phyloP scores from a whole-genome alignment of 2,113 vertebrate genomes.

The Pipra filicauda region DNA sequence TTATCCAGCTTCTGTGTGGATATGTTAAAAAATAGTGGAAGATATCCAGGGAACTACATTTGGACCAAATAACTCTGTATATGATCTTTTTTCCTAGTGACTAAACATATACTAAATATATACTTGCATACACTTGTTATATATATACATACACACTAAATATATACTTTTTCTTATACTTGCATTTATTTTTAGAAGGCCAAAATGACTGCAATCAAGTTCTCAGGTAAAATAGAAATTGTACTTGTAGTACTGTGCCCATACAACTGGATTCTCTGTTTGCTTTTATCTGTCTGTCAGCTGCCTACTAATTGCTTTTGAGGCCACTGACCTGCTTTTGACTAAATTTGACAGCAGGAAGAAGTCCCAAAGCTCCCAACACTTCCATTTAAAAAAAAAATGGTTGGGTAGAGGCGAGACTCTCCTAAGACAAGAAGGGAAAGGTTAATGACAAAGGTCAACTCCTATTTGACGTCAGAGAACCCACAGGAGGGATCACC shows the following conservation, averaged over 20 bases:
- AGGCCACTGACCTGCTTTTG: neutral
- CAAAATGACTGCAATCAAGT: neutral
- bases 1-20: neutral
- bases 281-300: neutral
- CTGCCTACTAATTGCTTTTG: neutral
- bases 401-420: neutral
- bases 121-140: neutral
- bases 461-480: neutral
- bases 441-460: constrained; percentile 53
- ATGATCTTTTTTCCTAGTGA: neutral
- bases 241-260: neutral
- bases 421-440: neutral
- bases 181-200: neutral
- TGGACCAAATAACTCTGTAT: neutral
- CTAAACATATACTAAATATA: neutral
- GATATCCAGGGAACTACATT: neutral
- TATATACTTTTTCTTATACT: neutral
- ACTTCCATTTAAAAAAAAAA: neutral
- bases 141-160: neutral
- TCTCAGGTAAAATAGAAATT: neutral
- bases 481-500: constrained; percentile 17
- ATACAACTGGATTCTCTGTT: neutral
- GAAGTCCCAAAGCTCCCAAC: constrained; percentile 9
- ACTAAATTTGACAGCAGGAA: constrained; percentile 7
- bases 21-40: neutral